Percentiles rank a stretch among this genome's conserved stretches.
phyloP scores from a whole-genome alignment of 2,797 vertebrate species.

The Ctenochaetus hawaiiensis region DNA sequence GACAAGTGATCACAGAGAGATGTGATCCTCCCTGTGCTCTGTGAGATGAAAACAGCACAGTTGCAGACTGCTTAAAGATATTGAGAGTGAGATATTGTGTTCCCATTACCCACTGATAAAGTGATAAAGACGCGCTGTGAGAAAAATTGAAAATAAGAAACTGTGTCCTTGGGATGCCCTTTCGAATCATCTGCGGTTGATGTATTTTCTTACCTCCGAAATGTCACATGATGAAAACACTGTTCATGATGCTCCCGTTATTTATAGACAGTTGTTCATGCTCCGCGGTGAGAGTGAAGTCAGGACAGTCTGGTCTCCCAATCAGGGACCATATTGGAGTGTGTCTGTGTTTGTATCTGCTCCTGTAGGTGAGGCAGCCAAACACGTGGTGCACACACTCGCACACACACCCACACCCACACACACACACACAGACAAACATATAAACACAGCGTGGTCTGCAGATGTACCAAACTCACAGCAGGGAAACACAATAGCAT shows the following conservation, averaged over 20 bases:
- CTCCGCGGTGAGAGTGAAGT: slow-evolving; percentile 57
- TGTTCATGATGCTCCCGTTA: slow-evolving; percentile 20
- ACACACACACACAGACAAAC: slow-evolving; percentile 32
- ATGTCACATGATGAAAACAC: too few relatives aligned
- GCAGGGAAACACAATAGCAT: slow-evolving; percentile 46
- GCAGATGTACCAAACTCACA: slow-evolving; percentile 67
- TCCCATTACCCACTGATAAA: slow-evolving; percentile 28
- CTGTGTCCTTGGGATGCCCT: neutral
- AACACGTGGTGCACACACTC: slow-evolving; percentile 60
- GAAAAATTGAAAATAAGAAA: slow-evolving; percentile 31
- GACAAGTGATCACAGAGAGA: slow-evolving; percentile 40
- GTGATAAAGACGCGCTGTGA: slow-evolving; percentile 23
- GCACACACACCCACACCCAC: slow-evolving; percentile 28
- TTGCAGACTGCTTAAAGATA: slow-evolving; percentile 24
- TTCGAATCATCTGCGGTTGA: neutral
- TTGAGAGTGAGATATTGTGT: slow-evolving; percentile 41
- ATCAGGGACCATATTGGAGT: slow-evolving; percentile 69
- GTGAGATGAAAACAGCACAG: slow-evolving; percentile 36
- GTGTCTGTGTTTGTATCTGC: slow-evolving; percentile 75
- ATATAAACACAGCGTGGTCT: slow-evolving; percentile 61
- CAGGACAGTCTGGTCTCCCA: slow-evolving; percentile 62
- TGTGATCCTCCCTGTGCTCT: slow-evolving; percentile 30
- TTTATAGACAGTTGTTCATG: slow-evolving; percentile 47
- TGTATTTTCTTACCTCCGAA: neutral
- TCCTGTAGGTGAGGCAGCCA: slow-evolving; percentile 61